Evolutionary conservation across 2,888 invertebrate species (phyloP).

Genomic region (Stenoptilia bipunctidactyla): DNA sequence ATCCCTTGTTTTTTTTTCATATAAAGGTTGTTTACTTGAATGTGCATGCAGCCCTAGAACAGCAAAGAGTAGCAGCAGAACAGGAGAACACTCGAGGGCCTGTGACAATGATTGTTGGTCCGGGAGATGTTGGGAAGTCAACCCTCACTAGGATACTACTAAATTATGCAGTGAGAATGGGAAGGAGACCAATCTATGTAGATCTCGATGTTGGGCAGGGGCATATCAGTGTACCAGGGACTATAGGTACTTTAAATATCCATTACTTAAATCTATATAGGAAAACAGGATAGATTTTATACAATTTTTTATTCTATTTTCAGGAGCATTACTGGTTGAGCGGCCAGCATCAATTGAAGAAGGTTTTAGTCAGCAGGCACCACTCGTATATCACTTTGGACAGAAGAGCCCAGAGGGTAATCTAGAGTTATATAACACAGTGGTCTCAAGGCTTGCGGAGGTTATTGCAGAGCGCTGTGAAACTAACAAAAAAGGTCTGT

Average conservation of each 20-base stretch:
- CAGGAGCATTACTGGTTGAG: constrained; percentile 89
- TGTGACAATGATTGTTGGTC: constrained; percentile 92
- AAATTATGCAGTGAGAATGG: constrained; percentile 95
- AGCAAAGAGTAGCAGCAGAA: constrained; percentile 87
- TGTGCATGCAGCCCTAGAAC: constrained; percentile 94
- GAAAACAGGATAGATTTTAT: too few relatives aligned
- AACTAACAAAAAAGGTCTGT: constrained; percentile 84
- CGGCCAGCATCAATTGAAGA: constrained; percentile 94
- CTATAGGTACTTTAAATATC: constrained; percentile 73
- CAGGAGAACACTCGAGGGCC: constrained; percentile 82
- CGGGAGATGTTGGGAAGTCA: constrained; percentile 96
- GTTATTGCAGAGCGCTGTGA: constrained; percentile 87
- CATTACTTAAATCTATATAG: too few relatives aligned
- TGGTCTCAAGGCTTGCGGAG: constrained; percentile 87
- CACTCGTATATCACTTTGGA: constrained; percentile 94
- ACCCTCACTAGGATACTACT: constrained; percentile 89
- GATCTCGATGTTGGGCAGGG: constrained; percentile 98
- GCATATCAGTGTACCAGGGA: constrained; percentile 91
- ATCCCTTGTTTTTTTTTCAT: constrained; percentile 14
- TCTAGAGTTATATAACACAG: constrained; percentile 84
- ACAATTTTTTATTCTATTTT: too few relatives aligned
- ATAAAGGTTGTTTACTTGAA: constrained; percentile 92
- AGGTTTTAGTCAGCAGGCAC: constrained; percentile 94
- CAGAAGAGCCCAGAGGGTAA: constrained; percentile 84
- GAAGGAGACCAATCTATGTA: constrained; percentile 89